Conservation (phyloP, 2,888 invertebrate genomes). For the Glaucopsyche alexis region DNA sequence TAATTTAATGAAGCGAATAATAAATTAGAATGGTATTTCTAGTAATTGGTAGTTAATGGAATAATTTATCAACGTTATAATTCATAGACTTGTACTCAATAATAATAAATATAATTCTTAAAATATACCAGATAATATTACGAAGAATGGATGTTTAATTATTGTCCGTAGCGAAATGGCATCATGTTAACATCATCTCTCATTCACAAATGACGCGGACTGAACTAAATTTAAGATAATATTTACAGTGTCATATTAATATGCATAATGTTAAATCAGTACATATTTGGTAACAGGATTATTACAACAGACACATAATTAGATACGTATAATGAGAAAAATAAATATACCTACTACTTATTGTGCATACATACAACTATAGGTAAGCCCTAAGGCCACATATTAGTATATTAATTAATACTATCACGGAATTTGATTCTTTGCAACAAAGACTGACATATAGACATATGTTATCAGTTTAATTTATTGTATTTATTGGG, state of each 20-base stretch:
- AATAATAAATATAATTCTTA: background rate
- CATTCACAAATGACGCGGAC: slow-evolving; percentile 9
- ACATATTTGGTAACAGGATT: slow-evolving; percentile 2
- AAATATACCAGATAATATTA: background rate
- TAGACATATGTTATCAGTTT: too few relatives aligned
- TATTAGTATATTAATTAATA: too few relatives aligned
- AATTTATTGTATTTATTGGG: too few relatives aligned
- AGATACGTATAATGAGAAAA: background rate
- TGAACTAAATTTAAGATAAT: slow-evolving; percentile 25
- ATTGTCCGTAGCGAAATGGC: background rate
- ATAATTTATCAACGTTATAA: background rate
- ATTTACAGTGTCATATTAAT: slow-evolving; percentile 24
- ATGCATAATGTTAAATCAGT: slow-evolving; percentile 15
- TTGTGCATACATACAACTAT: too few relatives aligned
- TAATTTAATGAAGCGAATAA: too few relatives aligned
- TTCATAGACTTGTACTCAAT: background rate
- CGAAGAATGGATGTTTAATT: background rate
- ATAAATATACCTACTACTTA: background rate
- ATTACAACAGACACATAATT: slow-evolving; percentile 14
- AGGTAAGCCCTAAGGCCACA: too few relatives aligned
- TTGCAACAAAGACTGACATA: too few relatives aligned
- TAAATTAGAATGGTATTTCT: too few relatives aligned
- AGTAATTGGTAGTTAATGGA: too few relatives aligned
- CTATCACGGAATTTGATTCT: too few relatives aligned
- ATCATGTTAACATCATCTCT: slow-evolving; percentile 16